Evolutionary conservation across 2,113 vertebrate species (phyloP).

Genomic region (Psilopogon haemacephalus): DNA sequence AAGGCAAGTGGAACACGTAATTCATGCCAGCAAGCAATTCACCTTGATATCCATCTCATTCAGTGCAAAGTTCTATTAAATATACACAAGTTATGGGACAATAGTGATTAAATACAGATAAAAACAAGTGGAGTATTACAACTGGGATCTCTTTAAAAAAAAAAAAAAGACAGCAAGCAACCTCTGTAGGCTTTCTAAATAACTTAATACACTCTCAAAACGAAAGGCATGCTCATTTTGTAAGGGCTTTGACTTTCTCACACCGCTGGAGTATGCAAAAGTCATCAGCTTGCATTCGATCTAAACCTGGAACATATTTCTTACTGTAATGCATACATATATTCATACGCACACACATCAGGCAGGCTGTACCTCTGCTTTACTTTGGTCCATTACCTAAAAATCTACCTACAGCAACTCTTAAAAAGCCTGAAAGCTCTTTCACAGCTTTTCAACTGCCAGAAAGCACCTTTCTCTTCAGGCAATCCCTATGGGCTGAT

Average conservation of each 20-base stretch:
- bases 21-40: neutral
- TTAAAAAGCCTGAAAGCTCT: neutral
- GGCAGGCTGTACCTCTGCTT: neutral
- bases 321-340: neutral
- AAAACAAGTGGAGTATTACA: neutral
- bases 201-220: neutral
- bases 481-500: neutral
- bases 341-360: accelerated
- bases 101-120: neutral
- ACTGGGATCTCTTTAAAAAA: neutral
- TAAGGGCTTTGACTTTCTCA: neutral
- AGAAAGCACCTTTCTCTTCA: neutral
- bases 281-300: neutral
- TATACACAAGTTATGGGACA: neutral
- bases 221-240: neutral
- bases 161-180: neutral
- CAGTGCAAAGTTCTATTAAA: neutral
- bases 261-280: neutral
- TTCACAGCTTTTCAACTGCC: neutral
- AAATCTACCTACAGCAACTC: neutral
- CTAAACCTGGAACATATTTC: neutral
- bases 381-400: neutral
- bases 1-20: neutral
- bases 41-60: accelerated
- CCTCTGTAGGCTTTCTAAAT: neutral